Evolutionary conservation across 1,140 invertebrate genomes (phyloP).

Genomic region (Dreissena rostriformis): DNA sequence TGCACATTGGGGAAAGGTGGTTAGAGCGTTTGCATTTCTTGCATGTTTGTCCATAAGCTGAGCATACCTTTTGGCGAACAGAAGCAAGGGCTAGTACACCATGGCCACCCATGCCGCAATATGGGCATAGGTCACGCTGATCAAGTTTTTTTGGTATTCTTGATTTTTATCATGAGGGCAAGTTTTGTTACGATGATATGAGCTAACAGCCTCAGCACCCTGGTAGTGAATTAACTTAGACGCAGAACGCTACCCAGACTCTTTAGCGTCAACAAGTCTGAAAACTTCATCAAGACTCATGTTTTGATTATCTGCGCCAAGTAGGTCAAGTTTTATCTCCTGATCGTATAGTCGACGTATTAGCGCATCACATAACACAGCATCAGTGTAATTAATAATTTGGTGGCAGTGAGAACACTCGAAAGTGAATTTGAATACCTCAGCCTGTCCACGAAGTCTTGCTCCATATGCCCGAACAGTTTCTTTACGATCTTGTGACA

Average conservation of each 20-base stretch:
- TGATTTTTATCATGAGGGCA: neutral
- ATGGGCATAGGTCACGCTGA: no score
- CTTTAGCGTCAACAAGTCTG: slow-evolving; percentile 57
- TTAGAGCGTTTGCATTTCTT: slow-evolving; percentile 14
- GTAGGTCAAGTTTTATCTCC: slow-evolving; percentile 54
- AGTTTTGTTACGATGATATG: no score
- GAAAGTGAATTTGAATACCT: slow-evolving; percentile 59
- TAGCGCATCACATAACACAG: no score
- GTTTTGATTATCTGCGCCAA: no score
- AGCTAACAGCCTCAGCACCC: no score
- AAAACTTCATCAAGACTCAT: slow-evolving; percentile 56
- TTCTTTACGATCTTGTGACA: no score
- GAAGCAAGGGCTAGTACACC: no score
- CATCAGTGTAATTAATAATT: slow-evolving; percentile 38
- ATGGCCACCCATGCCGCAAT: slow-evolving; percentile 49
- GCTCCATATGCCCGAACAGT: no score
- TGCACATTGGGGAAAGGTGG: slow-evolving; percentile 30
- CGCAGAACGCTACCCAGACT: slow-evolving; percentile 53
- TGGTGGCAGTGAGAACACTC: slow-evolving; percentile 55
- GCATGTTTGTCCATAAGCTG: no score
- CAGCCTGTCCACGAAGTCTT: no score
- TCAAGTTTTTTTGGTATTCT: neutral
- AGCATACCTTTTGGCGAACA: no score
- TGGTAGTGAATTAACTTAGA: no score
- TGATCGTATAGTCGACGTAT: slow-evolving; percentile 6